Evolutionary conservation across 1,140 invertebrate genomes (phyloP), one percentile per base, ranked within the genome.

Genomic region (Aphaenogaster rudis): DNA sequence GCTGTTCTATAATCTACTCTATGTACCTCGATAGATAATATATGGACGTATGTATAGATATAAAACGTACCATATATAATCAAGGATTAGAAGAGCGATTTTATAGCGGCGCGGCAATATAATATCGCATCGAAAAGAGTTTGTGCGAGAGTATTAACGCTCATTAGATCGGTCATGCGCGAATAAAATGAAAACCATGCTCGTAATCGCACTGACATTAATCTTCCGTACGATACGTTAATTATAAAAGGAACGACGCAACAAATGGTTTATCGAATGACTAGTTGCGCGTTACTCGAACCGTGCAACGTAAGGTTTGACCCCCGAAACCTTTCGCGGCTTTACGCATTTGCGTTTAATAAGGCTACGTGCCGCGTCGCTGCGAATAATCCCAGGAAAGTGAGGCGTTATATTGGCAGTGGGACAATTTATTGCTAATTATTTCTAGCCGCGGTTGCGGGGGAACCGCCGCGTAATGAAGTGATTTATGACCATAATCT

Each of bases 381-480:
- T 21, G 39, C 28, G 66, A 52, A 36, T 50, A 69, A 81, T 67
- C 39, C 21, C 59, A 28, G 36, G 71, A 87, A 78, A 88, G 72
- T 77, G 59, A 80, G 72, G 74, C 52, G 66, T 71, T 77, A 33
- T 50, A 80, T 81, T 42, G 85, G 33, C 69, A 57, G 6, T 63
- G 54, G 54, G 52, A 89, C 85, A 89, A 90, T 90, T 87, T 87
- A 87, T 71, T 21, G 74, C 66, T 84, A 88, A 90, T 88, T 86
- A 90, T 90, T 80, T 77, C 54, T 57, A 76, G n/a, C 2, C 36
- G 69, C 50, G 57, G 6, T 11, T 54, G 57, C 57, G 33, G n/a
- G 15, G n/a, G 21, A n/a, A 17, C 57, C 8, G 21, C 39, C 36
- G 21, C 28, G 54, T 82, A 91, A 88, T 79, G 42, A 45, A 28